Base-by-base conservation (phyloP, 2,888 invertebrate genomes). In the Agrotis segetum region DNA sequence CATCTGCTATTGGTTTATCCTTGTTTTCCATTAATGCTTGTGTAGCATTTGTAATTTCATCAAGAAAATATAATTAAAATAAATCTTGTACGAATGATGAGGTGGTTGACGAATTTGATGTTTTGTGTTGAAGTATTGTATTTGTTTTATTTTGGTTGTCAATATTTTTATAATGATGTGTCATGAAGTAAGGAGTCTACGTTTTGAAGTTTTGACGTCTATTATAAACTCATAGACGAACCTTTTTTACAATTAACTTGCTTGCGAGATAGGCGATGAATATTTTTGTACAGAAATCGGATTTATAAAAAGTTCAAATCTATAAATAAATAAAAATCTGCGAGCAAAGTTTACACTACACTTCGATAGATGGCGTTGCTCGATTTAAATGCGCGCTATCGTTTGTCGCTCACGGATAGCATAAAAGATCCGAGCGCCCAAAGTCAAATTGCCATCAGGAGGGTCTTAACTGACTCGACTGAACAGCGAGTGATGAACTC, bases 391-490 rank as follows among this genome's bases (percentile, higher is more conserved):
- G 21, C 88, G 82, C 87, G 85, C 73, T 89, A 87, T 81, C 78
- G 87, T 83, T 84, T 40, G 64, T 73, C 64, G 44, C 24, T 11
- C 59, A 46, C 46, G 58, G 24, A 16, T 24, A 50, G 56, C 19
- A 79, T 82, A 83, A 72, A 40, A 1, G 2, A 1, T 47, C 5
- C 11, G 16, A 16, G 17, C 16, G 1, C 0, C 0, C 0, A 0
- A 3, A 0, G 0, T 0, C 0, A 1, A 55, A 3, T 83, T 89
- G 93, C 92, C 93, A 92, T 93, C 92, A 92, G 92, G n/a, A 82
- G 88, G 94, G 95, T 95, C 94, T 94, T 95, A 95, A 94, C 95
- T 95, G 95, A 95, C 95, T 95, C 94, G 94, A 95, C 95, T 95
- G 95, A 95, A 95, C 95, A 95, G 95, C 93, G 95, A 88, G 87